Base-by-base conservation (phyloP, 2,888 invertebrate species). In the Platycnemis pennipes region DNA sequence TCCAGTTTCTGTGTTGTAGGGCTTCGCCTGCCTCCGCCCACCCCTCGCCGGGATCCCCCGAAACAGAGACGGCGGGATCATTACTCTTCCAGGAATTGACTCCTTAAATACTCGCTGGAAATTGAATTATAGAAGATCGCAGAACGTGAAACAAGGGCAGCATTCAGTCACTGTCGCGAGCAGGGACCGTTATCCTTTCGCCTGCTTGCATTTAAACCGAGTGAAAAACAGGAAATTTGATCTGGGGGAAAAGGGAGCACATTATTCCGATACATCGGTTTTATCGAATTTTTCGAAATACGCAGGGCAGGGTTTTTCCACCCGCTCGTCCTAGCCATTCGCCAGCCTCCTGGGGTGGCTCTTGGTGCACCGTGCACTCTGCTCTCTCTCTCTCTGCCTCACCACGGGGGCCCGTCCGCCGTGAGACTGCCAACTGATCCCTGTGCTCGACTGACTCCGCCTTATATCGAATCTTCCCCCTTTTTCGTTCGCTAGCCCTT, bases 221-320 rank as follows among this genome's bases (percentile, higher is more conserved):
- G 89, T 53, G 89, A 53, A 53, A 53, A 89, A 53, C 89, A 89
- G 89, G 89, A 89, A 53, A 89, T 89, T 89, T 89, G 89, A 89
- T 89, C 89, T 26, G n/a, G 63, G 63, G 26, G 53, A 89, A 89
- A 89, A 88, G 22, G 89, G 46, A 31, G n/a, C 88, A 46, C 37
- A 89, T 89, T 89, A 89, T 89, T 89, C 89, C 89, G 89, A 89
- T 89, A 89, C 89, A 89, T 89, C 89, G 89, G 53, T 89, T 89
- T 53, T 89, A 89, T 89, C 89, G 89, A 89, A 89, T 53, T 56
- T 19, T 89, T 19, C 37, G 37, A 16, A 77, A 31, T 37, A 77
- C 16, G 37, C 16, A 77, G 37, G 13, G 69, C 69, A 8, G 7
- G 31, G 31, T 37, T 37, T 63, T 63, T 63, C 26, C 77, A 31